These are phyloP conservation scores for Peromyscus nudipes DNA, from an alignment of 2,797 vertebrate species.

Conservation along the genomic window DNA sequence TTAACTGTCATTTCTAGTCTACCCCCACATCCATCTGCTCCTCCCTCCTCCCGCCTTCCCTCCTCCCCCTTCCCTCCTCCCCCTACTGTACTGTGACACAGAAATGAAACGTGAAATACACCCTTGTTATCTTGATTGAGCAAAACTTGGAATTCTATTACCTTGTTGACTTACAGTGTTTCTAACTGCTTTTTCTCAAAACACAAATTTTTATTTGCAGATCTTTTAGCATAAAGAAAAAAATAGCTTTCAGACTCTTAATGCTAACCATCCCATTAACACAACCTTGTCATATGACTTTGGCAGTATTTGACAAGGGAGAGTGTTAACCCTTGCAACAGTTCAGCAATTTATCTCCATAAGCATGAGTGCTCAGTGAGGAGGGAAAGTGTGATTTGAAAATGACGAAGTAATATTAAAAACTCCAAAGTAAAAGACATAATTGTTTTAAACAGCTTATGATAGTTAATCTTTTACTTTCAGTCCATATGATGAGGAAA, in stretches of 20 bases:
- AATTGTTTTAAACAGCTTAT: conserved; percentile 38
- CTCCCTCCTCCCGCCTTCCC: too few species aligned
- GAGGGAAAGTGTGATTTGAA: conserved; percentile 38
- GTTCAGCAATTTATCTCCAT: conserved; percentile 63
- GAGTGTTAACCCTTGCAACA: conserved; percentile 56
- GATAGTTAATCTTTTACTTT: conserved; percentile 64
- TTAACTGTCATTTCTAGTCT: neutral
- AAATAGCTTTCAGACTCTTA: neutral
- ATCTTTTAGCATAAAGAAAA: conserved; percentile 14
- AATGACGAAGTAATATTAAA: conserved; percentile 58
- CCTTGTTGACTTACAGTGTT: conserved; percentile 48
- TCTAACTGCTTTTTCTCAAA: conserved; percentile 48
- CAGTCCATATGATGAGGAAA: neutral
- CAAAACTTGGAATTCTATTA: conserved; percentile 10
- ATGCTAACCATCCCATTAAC: neutral
- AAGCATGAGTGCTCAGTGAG: conserved; percentile 4
- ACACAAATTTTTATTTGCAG: neutral
- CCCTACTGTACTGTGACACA: neutral
- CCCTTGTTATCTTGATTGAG: neutral
- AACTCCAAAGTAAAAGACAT: conserved; percentile 43
- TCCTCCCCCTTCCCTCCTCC: neutral
- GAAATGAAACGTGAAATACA: conserved; percentile 41
- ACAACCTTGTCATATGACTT: neutral
- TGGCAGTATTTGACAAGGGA: conserved; percentile 48
- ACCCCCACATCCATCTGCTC: neutral